These are phyloP conservation scores for Caenorhabditis angaria DNA, from an alignment of 2,888 invertebrate species.

Conservation along the genomic window DNA sequence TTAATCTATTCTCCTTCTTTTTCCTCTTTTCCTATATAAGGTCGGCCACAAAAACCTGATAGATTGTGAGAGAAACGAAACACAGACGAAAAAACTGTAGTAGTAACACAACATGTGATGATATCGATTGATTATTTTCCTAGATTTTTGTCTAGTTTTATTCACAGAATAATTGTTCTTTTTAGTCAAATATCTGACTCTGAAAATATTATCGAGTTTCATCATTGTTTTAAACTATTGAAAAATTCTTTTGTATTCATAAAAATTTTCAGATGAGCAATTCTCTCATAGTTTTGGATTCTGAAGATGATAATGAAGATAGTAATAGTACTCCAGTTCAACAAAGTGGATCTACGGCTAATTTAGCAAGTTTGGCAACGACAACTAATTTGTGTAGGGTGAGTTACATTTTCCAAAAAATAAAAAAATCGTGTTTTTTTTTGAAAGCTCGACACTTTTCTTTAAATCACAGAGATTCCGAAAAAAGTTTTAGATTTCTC, in stretches of 20 bases:
- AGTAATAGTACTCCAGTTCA: slow-evolving; percentile 11
- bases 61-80: not conserved
- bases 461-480: too few species aligned
- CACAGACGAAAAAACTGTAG: not conserved
- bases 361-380: slow-evolving; percentile 7
- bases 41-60: not conserved
- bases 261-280: too few species aligned
- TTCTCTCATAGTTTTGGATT: too few species aligned
- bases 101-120: slow-evolving; percentile 4
- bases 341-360: not conserved
- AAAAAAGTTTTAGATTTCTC: too few species aligned
- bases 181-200: too few species aligned
- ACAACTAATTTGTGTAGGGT: slow-evolving; percentile 18
- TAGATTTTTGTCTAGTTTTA: not conserved
- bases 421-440: not conserved
- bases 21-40: not conserved
- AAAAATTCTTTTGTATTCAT: too few species aligned
- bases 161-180: not conserved
- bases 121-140: not conserved
- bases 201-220: too few species aligned
- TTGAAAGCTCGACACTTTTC: too few species aligned
- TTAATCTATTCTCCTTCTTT: not conserved
- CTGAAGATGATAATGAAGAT: slow-evolving; percentile 35
- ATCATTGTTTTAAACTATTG: too few species aligned
- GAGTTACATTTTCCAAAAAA: not conserved